Evolutionary conservation across 2,888 invertebrate species (phyloP).

Genomic region (Ectemnius continuus): DNA sequence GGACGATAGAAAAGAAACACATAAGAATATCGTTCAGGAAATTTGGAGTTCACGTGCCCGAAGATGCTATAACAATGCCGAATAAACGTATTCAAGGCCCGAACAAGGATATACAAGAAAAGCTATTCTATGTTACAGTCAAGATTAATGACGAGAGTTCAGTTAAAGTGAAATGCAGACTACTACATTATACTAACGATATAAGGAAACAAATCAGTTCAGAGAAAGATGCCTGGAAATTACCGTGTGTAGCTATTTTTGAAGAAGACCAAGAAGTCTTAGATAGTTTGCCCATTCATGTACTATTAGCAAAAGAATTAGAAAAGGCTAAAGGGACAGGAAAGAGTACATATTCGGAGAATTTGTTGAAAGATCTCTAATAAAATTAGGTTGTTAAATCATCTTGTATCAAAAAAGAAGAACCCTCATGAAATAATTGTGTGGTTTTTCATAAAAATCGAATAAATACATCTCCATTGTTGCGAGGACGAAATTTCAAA

Average conservation of each 20-base stretch:
- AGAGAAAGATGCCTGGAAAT: conserved; percentile 80
- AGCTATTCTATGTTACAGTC: conserved; percentile 89
- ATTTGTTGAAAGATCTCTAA: neutral
- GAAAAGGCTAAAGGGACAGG: neutral
- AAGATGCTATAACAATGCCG: conserved; percentile 88
- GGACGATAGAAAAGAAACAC: conserved; percentile 94
- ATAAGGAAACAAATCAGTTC: conserved; percentile 46
- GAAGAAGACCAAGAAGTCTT: conserved; percentile 78
- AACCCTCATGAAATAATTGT: too few relatives aligned
- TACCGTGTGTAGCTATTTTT: conserved; percentile 79
- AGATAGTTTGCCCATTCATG: conserved; percentile 66
- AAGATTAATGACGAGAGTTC: conserved; percentile 87
- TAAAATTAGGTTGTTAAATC: too few relatives aligned
- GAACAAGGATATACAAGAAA: conserved; percentile 87
- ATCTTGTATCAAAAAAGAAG: too few relatives aligned
- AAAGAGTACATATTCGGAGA: conserved; percentile 37
- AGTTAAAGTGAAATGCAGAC: conserved; percentile 86
- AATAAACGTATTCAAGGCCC: conserved; percentile 88
- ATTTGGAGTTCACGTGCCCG: conserved; percentile 85
- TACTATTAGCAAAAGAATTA: neutral
- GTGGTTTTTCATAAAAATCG: too few relatives aligned
- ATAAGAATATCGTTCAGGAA: conserved; percentile 87
- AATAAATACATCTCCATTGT: too few relatives aligned
- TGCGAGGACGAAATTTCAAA: too few relatives aligned
- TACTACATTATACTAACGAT: conserved; percentile 88